Evolutionary conservation across 2,113 vertebrate genomes (phyloP).

Genomic region (Lepisosteus osseus): DNA sequence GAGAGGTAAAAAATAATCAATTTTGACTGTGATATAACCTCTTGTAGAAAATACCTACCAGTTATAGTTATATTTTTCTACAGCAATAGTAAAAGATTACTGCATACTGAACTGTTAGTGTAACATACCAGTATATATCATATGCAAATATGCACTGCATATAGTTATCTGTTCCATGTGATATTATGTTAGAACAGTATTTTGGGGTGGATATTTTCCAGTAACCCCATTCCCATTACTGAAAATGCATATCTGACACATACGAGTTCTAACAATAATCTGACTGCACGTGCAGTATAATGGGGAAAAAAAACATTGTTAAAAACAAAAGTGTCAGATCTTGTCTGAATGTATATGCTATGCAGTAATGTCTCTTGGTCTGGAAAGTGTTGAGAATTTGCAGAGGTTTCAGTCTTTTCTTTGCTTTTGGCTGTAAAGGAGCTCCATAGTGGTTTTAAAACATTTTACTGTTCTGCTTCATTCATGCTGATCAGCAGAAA

Average conservation of each 20-base stretch:
- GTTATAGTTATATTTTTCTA: too few species aligned
- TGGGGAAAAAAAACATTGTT: not conserved
- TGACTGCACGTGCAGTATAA: slow-evolving; percentile 19
- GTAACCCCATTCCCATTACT: slow-evolving; percentile 32
- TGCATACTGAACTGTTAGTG: too few species aligned
- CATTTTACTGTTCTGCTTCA: slow-evolving; percentile 25
- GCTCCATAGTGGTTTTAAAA: slow-evolving; percentile 35
- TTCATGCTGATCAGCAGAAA: slow-evolving; percentile 50
- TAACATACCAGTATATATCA: too few species aligned
- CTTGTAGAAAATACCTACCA: too few species aligned
- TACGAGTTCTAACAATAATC: slow-evolving; percentile 29
- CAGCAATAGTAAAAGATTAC: too few species aligned
- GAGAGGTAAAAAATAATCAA: too few species aligned
- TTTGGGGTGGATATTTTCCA: slow-evolving; percentile 13
- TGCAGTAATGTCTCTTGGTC: slow-evolving; percentile 35
- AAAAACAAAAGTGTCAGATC: slow-evolving; percentile 34
- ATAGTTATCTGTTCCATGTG: slow-evolving; percentile 32
- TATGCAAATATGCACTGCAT: too few species aligned
- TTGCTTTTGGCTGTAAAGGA: slow-evolving; percentile 33
- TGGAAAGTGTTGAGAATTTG: slow-evolving; percentile 49
- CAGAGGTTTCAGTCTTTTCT: slow-evolving; percentile 32
- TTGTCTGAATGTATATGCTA: slow-evolving; percentile 39
- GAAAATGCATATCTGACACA: slow-evolving; percentile 17
- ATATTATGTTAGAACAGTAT: slow-evolving; percentile 24
- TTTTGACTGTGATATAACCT: too few species aligned